Evolutionary conservation across 2,888 invertebrate genomes (phyloP).

Genomic region (Selenia dentaria): DNA sequence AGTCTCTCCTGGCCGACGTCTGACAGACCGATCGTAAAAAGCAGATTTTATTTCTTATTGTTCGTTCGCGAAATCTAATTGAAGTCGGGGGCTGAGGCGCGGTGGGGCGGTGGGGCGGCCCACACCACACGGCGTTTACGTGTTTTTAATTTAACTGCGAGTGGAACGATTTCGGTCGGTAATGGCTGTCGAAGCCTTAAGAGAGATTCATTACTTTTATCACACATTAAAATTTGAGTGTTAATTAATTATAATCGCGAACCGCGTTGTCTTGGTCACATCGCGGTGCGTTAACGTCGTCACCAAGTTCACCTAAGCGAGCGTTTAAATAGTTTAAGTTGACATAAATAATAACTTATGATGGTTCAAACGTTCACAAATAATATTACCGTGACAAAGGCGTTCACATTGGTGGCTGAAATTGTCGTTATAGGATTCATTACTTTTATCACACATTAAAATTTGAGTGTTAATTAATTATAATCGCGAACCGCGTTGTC

Average conservation of each 20-base stretch:
- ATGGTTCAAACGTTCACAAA: too few species aligned
- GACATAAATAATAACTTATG: too few species aligned
- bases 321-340: too few species aligned
- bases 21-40: conserved; percentile 78
- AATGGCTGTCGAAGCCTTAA: conserved; percentile 50
- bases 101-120: conserved; percentile 36
- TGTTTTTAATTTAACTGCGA: conserved; percentile 77
- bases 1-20: conserved; percentile 69
- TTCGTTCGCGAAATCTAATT: conserved; percentile 83
- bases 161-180: conserved; percentile 52
- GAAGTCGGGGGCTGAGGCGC: conserved; percentile 58
- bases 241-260: background rate
- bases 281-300: too few species aligned
- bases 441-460: conserved; percentile 72
- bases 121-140: conserved; percentile 67
- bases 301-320: too few species aligned
- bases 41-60: conserved; percentile 83
- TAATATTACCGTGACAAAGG: too few species aligned
- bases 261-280: background rate
- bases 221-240: conserved; percentile 53
- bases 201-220: conserved; percentile 72
- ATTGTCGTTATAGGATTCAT: too few species aligned
- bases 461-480: background rate
- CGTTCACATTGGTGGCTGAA: too few species aligned
- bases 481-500: background rate